These are phyloP conservation scores for Sesia bembeciformis DNA, from an alignment of 2,888 invertebrate species.

Conservation along the genomic window DNA sequence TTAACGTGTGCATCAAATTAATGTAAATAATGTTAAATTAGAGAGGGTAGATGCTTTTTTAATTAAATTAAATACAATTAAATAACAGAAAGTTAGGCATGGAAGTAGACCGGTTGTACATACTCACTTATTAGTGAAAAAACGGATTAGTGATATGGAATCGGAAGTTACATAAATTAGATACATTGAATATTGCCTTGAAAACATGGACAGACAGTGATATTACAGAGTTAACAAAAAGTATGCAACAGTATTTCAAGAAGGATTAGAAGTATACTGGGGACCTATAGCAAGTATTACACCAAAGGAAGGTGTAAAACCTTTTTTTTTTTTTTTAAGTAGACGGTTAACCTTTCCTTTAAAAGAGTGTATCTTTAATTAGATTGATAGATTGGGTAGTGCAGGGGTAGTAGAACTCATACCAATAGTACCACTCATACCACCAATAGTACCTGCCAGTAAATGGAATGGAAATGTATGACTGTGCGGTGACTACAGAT, in stretches of 20 bases:
- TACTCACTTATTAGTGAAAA: no score
- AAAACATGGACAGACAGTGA: background rate
- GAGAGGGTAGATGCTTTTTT: no score
- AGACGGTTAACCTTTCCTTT: slow-evolving; percentile 2
- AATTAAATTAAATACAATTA: no score
- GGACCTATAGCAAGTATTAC: slow-evolving; percentile 1
- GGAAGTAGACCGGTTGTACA: no score
- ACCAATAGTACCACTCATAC: no score
- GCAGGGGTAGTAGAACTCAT: slow-evolving; percentile 1
- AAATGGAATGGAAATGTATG: slow-evolving; percentile 1
- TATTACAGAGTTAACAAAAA: background rate
- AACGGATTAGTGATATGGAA: no score
- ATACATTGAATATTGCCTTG: no score
- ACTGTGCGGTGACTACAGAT: slow-evolving; percentile 3
- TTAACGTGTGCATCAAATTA: no score
- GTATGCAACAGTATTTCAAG: background rate
- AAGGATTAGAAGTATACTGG: slow-evolving; percentile 2
- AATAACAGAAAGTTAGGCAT: no score
- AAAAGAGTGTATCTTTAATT: slow-evolving; percentile 1
- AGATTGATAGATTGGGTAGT: slow-evolving; percentile 1
- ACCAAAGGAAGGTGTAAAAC: background rate
- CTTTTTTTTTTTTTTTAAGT: slow-evolving; percentile 4
- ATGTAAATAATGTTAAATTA: no score
- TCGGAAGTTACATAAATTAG: no score
- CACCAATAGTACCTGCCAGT: slow-evolving; percentile 3